These are phyloP conservation scores for Pseudomyrmex dendroicus DNA, from an alignment of 1,140 invertebrate genomes.

Conservation along the genomic window DNA sequence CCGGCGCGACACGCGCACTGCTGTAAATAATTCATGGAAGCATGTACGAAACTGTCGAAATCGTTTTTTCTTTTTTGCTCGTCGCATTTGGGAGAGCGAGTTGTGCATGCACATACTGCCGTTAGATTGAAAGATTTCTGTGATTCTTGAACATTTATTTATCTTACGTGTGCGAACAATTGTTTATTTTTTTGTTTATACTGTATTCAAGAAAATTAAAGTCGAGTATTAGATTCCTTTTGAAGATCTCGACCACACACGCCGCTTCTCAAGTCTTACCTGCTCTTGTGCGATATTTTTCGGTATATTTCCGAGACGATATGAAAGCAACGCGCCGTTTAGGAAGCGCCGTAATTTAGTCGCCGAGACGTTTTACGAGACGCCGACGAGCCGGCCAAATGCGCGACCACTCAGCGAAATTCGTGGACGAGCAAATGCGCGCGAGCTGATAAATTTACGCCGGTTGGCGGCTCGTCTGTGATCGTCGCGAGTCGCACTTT, in stretches of 20 bases:
- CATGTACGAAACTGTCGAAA: constrained; percentile 28
- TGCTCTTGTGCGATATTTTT: constrained; percentile 55
- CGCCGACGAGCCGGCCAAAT: neutral
- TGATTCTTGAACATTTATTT: neutral
- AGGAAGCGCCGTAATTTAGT: constrained; percentile 55
- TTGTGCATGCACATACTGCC: neutral
- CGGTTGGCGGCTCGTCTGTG: constrained; percentile 58
- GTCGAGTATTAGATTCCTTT: neutral
- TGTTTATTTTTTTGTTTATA: too few relatives aligned
- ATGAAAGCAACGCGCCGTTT: neutral
- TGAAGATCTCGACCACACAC: constrained; percentile 16
- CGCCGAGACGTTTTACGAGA: constrained; percentile 61
- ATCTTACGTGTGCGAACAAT: neutral
- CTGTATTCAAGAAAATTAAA: neutral
- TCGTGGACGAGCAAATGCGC: constrained; percentile 25
- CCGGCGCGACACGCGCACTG: neutral
- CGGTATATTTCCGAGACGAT: constrained; percentile 23
- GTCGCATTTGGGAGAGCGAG: neutral
- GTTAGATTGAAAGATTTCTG: neutral
- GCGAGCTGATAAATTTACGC: constrained; percentile 70
- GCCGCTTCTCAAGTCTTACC: constrained; percentile 24
- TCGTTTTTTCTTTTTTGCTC: neutral
- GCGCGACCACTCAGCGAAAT: constrained; percentile 43
- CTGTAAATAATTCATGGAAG: constrained; percentile 58
- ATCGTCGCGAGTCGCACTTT: constrained; percentile 54